These are phyloP conservation scores for Chloropsis cyanopogon DNA, from an alignment of 2,113 vertebrate genomes.

Conservation along the genomic window DNA sequence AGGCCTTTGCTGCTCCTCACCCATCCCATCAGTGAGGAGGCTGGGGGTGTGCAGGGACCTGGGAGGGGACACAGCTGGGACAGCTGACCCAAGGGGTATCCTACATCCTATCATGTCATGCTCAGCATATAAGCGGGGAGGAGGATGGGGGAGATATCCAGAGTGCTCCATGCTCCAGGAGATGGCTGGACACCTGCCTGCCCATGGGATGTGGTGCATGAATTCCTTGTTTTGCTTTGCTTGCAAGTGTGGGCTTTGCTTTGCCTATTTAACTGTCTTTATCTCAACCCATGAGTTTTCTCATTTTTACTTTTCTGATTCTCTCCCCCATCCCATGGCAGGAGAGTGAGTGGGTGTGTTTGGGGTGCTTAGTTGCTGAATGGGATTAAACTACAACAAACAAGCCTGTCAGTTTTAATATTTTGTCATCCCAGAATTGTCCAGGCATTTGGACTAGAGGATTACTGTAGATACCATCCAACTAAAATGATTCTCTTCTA, in stretches of 20 bases:
- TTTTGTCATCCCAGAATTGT: neutral
- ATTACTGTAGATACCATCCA: neutral
- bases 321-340: fast-evolving
- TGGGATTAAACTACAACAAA: neutral
- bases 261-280: neutral
- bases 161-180: neutral
- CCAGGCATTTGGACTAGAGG: neutral
- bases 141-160: neutral
- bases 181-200: neutral
- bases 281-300: neutral
- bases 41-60: too few species aligned
- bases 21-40: fast-evolving
- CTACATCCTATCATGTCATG: too few species aligned
- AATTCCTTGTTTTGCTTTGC: neutral
- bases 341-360: neutral
- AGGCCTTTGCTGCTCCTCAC: neutral
- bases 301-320: neutral
- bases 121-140: neutral
- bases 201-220: neutral
- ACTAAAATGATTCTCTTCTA: neutral
- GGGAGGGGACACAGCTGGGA: neutral
- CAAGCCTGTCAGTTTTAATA: neutral
- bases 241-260: neutral
- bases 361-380: neutral
- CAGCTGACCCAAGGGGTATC: neutral